Evolutionary conservation across 2,797 vertebrate genomes (phyloP).

Genomic region (Atherinosoma microstoma): DNA sequence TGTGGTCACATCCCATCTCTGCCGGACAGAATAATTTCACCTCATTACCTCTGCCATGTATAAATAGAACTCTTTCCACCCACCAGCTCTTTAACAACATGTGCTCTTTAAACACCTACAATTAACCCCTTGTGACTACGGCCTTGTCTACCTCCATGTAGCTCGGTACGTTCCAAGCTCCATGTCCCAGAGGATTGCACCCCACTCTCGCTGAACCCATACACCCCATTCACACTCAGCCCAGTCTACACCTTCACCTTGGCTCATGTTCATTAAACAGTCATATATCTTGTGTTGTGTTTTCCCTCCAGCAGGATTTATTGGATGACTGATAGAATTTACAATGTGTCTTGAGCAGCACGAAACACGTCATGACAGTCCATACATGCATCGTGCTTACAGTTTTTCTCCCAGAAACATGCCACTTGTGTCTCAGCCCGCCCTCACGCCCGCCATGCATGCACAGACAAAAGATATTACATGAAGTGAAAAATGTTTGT

Average conservation of each 20-base stretch:
- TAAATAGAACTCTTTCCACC: constrained; percentile 83
- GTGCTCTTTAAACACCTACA: constrained; percentile 84
- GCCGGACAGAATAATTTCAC: constrained; percentile 84
- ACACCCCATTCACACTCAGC: constrained; percentile 62
- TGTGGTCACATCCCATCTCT: constrained; percentile 82
- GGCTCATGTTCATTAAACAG: constrained; percentile 73
- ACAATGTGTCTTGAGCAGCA: constrained; percentile 73
- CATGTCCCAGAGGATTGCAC: constrained; percentile 52
- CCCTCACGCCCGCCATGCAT: constrained; percentile 28
- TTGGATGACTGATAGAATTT: constrained; percentile 81
- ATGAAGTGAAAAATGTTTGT: constrained; percentile 32
- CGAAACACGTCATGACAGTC: constrained; percentile 74
- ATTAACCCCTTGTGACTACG: constrained; percentile 85
- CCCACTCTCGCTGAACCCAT: constrained; percentile 57
- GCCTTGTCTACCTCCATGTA: constrained; percentile 73
- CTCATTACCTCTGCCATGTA: constrained; percentile 82
- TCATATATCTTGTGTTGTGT: constrained; percentile 74
- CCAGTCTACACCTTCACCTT: constrained; percentile 63
- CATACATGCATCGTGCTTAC: constrained; percentile 55
- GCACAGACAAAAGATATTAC: constrained; percentile 31
- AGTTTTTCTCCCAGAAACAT: constrained; percentile 31
- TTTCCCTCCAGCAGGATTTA: constrained; percentile 80
- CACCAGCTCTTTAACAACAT: constrained; percentile 79
- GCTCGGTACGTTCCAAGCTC: constrained; percentile 45
- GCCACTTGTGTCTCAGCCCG: constrained; percentile 40